phyloP scores from a whole-genome alignment of 1,140 invertebrate genomes.

The Drosophila hydei region DNA sequence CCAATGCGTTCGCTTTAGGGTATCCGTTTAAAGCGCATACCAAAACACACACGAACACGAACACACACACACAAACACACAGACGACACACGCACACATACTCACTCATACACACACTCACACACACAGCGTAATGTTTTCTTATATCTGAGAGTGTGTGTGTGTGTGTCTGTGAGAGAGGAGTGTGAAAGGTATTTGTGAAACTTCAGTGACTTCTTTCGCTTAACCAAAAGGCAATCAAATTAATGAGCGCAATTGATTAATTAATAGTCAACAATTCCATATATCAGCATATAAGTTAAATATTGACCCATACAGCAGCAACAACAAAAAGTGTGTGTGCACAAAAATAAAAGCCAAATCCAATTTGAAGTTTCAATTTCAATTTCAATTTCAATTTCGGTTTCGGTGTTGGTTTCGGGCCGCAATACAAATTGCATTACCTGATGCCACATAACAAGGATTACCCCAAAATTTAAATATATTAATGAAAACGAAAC shows the following conservation, averaged over 20 bases:
- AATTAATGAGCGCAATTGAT: constrained; percentile 34
- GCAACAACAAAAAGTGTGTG: neutral
- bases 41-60: constrained; percentile 42
- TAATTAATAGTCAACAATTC: constrained; percentile 25
- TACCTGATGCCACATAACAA: constrained; percentile 24
- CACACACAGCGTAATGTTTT: constrained; percentile 24
- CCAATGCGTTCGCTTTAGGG: constrained; percentile 71
- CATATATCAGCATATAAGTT: neutral
- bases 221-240: constrained; percentile 22
- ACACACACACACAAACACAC: constrained; percentile 15
- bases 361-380: constrained; percentile 2
- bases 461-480: constrained; percentile 63
- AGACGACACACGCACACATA: constrained; percentile 24
- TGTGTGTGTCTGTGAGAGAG: constrained; percentile 21
- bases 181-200: constrained; percentile 33
- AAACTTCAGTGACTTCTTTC: constrained; percentile 19
- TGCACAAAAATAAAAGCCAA: neutral
- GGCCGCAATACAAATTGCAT: constrained; percentile 17
- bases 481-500: constrained; percentile 53
- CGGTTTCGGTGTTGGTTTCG: neutral
- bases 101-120: constrained; percentile 16
- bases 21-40: constrained; percentile 65
- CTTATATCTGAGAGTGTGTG: constrained; percentile 1
- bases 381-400: constrained; percentile 18
- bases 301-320: neutral